Evolutionary conservation across 2,888 invertebrate genomes (phyloP).

Genomic region (Gisinianus flammeolus): DNA sequence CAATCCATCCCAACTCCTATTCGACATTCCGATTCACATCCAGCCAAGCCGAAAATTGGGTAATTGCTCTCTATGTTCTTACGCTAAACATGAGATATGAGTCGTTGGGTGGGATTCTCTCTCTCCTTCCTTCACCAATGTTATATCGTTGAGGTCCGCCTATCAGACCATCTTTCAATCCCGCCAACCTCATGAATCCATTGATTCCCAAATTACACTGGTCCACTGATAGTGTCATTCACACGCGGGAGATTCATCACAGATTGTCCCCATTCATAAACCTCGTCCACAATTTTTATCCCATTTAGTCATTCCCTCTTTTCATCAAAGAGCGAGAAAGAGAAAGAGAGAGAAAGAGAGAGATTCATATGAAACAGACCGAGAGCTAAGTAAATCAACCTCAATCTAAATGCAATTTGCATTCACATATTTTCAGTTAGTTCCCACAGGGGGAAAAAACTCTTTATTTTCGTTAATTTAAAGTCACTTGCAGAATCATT

Average conservation of each 20-base stretch:
- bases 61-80: constrained; percentile 52
- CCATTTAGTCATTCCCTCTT: background rate
- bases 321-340: background rate
- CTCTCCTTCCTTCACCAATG: background rate
- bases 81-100: constrained; percentile 36
- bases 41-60: constrained; percentile 55
- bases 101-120: constrained; percentile 33
- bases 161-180: constrained; percentile 44
- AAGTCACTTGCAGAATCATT: too few relatives aligned
- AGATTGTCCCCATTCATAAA: constrained; percentile 34
- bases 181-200: constrained; percentile 44
- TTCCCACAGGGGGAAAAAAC: too few relatives aligned
- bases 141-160: too few relatives aligned
- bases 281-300: constrained; percentile 25
- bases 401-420: too few relatives aligned
- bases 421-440: too few relatives aligned
- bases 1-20: constrained; percentile 34
- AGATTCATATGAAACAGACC: too few relatives aligned
- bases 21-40: constrained; percentile 50
- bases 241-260: constrained; percentile 41
- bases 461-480: too few relatives aligned
- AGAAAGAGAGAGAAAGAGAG: too few relatives aligned
- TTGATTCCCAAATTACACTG: constrained; percentile 43
- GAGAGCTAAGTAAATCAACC: too few relatives aligned
- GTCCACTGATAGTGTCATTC: constrained; percentile 44